Evolutionary conservation across 30 jellyfish, hydroid and myxozoan species (phyloP).

Genomic region (Hydractinia symbiolongicarpus): DNA sequence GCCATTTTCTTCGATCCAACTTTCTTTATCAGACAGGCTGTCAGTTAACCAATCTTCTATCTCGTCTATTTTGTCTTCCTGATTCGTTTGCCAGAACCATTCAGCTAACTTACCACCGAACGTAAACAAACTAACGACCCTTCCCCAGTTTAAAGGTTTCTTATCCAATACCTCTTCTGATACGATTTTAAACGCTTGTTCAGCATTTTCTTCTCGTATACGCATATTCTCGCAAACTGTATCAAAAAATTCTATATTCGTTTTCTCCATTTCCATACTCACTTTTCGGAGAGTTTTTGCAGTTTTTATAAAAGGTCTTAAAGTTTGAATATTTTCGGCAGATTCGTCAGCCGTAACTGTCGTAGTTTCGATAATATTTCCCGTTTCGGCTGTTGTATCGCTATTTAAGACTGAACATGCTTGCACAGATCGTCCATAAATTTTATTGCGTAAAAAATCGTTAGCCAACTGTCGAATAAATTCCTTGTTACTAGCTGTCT

Average conservation of each 20-base stretch:
- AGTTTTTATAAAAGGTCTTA: neutral
- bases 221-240: conserved; percentile 25
- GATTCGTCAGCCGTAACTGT: neutral
- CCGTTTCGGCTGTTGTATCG: too few species aligned
- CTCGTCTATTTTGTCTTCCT: conserved; percentile 35
- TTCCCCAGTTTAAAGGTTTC: conserved; percentile 36
- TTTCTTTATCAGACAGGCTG: conserved; percentile 17
- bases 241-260: conserved; percentile 27
- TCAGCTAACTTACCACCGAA: conserved; percentile 49
- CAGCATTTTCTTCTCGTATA: conserved; percentile 29
- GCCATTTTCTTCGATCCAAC: conserved; percentile 43
- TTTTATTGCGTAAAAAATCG: conserved; percentile 20
- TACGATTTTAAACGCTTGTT: conserved; percentile 3
- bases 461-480: conserved; percentile 30
- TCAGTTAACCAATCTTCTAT: conserved; percentile 46
- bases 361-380: neutral
- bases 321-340: neutral
- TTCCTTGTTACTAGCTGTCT: neutral
- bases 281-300: conserved; percentile 24
- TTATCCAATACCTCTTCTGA: conserved; percentile 25
- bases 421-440: neutral
- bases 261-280: conserved; percentile 25
- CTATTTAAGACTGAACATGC: too few species aligned
- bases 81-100: conserved; percentile 40
- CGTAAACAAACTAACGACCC: conserved; percentile 36